Base-by-base conservation (phyloP, 2,113 vertebrate species). In the Hippopotamus amphibius region DNA sequence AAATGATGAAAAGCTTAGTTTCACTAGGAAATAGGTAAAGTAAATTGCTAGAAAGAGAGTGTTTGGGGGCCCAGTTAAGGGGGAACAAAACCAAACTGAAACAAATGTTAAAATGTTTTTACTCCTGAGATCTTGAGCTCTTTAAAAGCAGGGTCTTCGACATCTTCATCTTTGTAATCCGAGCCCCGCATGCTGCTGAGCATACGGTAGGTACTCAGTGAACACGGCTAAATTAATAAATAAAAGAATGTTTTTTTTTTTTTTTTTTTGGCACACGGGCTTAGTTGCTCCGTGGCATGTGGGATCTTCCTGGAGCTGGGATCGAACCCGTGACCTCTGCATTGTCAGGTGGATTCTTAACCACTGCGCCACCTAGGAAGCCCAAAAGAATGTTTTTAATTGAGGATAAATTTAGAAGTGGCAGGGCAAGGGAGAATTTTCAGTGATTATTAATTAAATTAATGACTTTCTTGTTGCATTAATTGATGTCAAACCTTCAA, bases 1-100 rank as follows among this genome's bases (percentile, higher is more conserved):
- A 98, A 98, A 96, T 90, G 37, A 97, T 94, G 46, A 83, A 96
- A 93, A 71, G 59, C 94, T 96, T 95, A 61, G 92, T 97, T 93
- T 84, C 10, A 84, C 91, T 96, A 95, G 10, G 26, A 59, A 97
- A 93, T 80, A 88, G 48, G 37, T 77, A 95, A 81, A 83, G 55
- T 74, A 95, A 79, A 24, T 79, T 97, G 43, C 83, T 90, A 43
- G 63, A 87, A 53, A 92, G 50, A 96, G 71, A 43, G n/a, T 95
- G 77, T 81, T 89, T 59, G 61, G 71, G 33, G 7, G 6, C 6
- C 26, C 33, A 95, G 46, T 88, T 79, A 89, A n/a, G 19, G 46
- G 17, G 28, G 95, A 37, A 92, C 92, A 84, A 57, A 88, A 21
- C 8, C 7, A 90, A 82, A 41, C 24, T 19, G 26, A 93, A 97